Evolutionary conservation across 2,888 invertebrate genomes (phyloP).

Genomic region (Atrina japonica): DNA sequence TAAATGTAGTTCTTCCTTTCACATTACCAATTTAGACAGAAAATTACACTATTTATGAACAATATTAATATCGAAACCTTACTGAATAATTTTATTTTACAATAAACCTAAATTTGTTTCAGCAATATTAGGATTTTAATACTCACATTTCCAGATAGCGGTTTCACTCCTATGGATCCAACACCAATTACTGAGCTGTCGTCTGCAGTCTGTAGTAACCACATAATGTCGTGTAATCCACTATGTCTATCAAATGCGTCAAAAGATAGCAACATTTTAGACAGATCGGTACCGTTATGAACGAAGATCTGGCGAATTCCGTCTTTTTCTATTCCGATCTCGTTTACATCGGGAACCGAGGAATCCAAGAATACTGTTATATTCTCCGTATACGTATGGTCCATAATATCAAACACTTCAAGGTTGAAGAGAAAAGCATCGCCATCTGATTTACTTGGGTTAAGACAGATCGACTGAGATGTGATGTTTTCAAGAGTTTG

Average conservation of each 20-base stretch:
- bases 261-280: conserved; percentile 51
- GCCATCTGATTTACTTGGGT: conserved; percentile 45
- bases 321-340: conserved; percentile 51
- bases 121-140: too few relatives aligned
- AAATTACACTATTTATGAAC: too few relatives aligned
- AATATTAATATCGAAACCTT: too few relatives aligned
- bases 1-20: too few relatives aligned
- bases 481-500: conserved; percentile 42
- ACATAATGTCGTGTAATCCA: conserved; percentile 31
- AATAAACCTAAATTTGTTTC: too few relatives aligned
- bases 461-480: conserved; percentile 43
- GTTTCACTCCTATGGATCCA: too few relatives aligned
- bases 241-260: conserved; percentile 59
- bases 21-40: too few relatives aligned
- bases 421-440: conserved; percentile 48
- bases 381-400: conserved; percentile 43
- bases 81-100: too few relatives aligned
- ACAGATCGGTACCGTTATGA: conserved; percentile 55
- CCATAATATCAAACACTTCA: conserved; percentile 49
- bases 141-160: too few relatives aligned
- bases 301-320: conserved; percentile 50
- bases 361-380: conserved; percentile 52
- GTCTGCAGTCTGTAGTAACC: too few relatives aligned
- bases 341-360: conserved; percentile 49
- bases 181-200: too few relatives aligned